A percentile compares a stretch with the other conserved stretches of the same genome.
Evolutionary conservation across 2,113 vertebrate genomes (phyloP).

Genomic region (Carlito syrichta): DNA sequence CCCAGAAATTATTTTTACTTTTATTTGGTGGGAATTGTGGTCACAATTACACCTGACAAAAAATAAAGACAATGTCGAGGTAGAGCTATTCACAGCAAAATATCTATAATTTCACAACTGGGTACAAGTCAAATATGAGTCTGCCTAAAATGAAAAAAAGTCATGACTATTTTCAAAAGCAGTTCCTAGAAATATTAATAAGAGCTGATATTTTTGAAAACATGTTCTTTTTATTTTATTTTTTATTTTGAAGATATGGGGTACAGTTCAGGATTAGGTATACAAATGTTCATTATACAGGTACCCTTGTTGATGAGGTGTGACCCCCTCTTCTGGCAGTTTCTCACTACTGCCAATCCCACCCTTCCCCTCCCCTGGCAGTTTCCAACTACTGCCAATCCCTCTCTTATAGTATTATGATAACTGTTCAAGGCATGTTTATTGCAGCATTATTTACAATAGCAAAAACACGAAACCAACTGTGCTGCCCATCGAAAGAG

Average conservation of each 20-base stretch:
- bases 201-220: not conserved
- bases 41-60: conserved; percentile 64
- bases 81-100: conserved; percentile 16
- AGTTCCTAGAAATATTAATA: not conserved
- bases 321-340: too few relatives aligned
- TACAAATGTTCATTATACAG: too few relatives aligned
- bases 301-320: too few relatives aligned
- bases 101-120: conserved; percentile 57
- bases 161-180: not conserved
- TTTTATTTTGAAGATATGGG: not conserved
- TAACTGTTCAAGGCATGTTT: too few relatives aligned
- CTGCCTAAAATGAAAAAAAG: not conserved
- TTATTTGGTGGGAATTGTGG: conserved; percentile 69
- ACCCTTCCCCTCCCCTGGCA: too few relatives aligned
- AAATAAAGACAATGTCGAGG: conserved; percentile 52
- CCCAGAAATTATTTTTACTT: conserved; percentile 71
- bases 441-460: too few relatives aligned
- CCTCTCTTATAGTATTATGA: too few relatives aligned
- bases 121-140: conserved; percentile 44
- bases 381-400: too few relatives aligned
- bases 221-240: not conserved
- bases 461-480: too few relatives aligned
- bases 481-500: too few relatives aligned
- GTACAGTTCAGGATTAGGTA: too few relatives aligned
- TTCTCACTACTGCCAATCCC: too few relatives aligned